Evolutionary conservation across 2,113 vertebrate species (phyloP).

Genomic region (Mustela nigripes): DNA sequence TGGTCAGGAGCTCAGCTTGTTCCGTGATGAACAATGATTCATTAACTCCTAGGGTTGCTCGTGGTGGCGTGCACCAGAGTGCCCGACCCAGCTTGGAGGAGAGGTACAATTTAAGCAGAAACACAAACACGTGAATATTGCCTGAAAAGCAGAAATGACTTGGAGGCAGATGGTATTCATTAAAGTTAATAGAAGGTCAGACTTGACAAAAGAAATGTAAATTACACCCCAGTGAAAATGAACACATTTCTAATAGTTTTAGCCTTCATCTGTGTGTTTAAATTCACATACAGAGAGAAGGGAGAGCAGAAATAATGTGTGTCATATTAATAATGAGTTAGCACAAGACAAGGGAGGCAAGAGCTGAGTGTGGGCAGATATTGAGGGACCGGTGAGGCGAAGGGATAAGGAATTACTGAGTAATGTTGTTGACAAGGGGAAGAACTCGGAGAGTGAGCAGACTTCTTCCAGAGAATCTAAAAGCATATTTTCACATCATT

Average conservation of each 20-base stretch:
- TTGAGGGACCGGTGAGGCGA: background rate
- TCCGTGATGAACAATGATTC: background rate
- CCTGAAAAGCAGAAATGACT: background rate
- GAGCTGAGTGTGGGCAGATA: background rate
- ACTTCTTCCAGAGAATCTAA: constrained; percentile 53
- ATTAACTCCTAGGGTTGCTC: background rate
- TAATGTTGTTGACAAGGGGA: background rate
- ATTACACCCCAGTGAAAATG: background rate
- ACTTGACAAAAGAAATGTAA: constrained; percentile 14
- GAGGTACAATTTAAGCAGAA: background rate
- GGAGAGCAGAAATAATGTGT: background rate
- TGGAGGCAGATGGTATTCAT: background rate
- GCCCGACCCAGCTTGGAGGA: background rate
- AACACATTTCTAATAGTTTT: background rate
- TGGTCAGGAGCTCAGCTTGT: background rate
- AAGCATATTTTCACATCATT: constrained; percentile 33
- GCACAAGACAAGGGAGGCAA: background rate
- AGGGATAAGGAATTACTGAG: background rate
- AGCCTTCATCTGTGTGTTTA: background rate
- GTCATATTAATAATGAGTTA: background rate
- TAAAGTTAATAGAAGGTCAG: background rate
- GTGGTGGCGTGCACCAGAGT: background rate
- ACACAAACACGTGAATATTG: background rate
- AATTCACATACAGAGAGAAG: background rate
- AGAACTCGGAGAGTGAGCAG: background rate